Base-by-base conservation (phyloP, 2,113 vertebrate species). In the Porphyrio hochstetteri region DNA sequence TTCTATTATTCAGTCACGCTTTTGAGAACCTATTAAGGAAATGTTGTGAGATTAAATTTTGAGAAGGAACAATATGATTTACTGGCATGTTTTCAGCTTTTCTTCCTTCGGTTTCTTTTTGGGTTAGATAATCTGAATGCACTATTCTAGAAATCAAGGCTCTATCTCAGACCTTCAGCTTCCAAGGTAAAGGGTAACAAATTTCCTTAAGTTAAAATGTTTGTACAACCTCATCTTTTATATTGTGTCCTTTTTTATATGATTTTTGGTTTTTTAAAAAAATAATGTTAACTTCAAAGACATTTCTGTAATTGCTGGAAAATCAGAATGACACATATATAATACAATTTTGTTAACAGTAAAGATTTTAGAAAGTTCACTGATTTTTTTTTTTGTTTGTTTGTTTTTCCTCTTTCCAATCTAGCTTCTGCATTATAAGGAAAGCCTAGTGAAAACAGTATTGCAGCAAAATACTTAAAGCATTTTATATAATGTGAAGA, bases 1-100 rank as follows among this genome's bases (percentile, higher is more conserved):
- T 98, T 97, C 95, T 97, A 77, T 96, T 96, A 97, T 94, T 75
- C 94, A 97, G 95, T 84, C 90, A 94, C 44, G 21, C 72, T 84
- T 91, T 91, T 83, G 64, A 97, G 80, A 88, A 69, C 87, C 84
- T 79, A 2, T 68, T 81, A 82, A 82, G 42, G 87, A 96, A 91
- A 75, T 16, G 5, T 38, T 67, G 69, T 31, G 40, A 87, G 60
- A 76, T 85, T 16, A 78, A 64, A 71, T 82, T 95, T 87, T 75
- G 86, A 85, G 76, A 79, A 87, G 76, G 72, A 95, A 53, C 61
- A 23, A 40, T 79, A 5, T 5, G 72, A 77, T 2, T 75, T 93
- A 53, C 29, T 79, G 67, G 29, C 86, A 65, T 20, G 20, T 90
- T 91, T 95, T 82, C 60, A 82, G 70, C 56, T 92, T 96, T 88